A percentile compares a stretch with the other conserved stretches of the same genome.
Conservation (phyloP, 2,797 vertebrate species). For the Okamejei kenojei region DNA sequence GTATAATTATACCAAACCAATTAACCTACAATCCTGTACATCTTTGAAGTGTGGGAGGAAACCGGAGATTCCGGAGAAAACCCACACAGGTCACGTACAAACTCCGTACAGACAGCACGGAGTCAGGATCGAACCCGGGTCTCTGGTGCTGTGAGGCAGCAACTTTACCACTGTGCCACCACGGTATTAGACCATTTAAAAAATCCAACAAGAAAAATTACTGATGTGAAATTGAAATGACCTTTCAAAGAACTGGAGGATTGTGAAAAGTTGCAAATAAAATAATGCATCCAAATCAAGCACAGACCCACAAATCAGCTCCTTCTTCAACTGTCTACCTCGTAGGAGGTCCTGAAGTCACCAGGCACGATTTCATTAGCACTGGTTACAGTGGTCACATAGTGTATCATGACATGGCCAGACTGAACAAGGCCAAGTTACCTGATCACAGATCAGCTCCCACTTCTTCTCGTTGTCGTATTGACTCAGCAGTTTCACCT, state of each 20-base stretch:
- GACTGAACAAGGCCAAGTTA: constrained; percentile 46
- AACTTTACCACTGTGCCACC: too few relatives aligned
- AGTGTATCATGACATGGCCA: background rate
- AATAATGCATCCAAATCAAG: background rate
- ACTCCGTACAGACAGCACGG: too few relatives aligned
- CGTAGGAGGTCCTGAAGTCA: background rate
- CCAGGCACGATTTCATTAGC: background rate
- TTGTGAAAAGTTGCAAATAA: background rate
- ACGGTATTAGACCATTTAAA: background rate
- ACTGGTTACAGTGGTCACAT: background rate
- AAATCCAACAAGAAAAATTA: background rate
- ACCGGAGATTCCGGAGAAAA: too few relatives aligned
- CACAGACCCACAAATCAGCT: background rate
- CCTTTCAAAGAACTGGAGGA: background rate
- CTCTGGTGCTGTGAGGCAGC: too few relatives aligned
- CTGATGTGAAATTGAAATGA: background rate
- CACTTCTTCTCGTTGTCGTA: constrained; percentile 92
- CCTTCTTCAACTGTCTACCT: background rate
- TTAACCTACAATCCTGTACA: too few relatives aligned
- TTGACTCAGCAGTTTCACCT: constrained; percentile 79
- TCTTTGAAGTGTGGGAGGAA: too few relatives aligned
- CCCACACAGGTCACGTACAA: too few relatives aligned
- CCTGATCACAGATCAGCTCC: constrained; percentile 91
- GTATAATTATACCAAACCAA: too few relatives aligned
- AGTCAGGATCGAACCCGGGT: too few relatives aligned